Percentiles rank a stretch among this genome's conserved stretches.
These are phyloP conservation scores for Varroa destructor DNA, from an alignment of 1,140 invertebrate genomes.

Conservation along the genomic window DNA sequence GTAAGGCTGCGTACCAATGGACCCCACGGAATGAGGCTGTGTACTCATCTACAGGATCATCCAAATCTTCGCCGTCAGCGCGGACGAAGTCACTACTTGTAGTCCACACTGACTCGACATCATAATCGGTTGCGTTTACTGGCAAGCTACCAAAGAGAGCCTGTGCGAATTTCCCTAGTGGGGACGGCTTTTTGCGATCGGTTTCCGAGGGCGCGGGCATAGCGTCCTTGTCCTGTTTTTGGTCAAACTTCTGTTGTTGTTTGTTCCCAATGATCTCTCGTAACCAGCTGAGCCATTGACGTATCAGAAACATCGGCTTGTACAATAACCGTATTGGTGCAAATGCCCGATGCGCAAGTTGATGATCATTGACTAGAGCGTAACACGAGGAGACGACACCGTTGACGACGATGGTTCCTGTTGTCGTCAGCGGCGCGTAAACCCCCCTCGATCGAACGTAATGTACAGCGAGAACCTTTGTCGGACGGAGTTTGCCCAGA, in stretches of 20 bases:
- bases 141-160: slow-evolving; percentile 35
- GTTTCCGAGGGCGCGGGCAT: no score
- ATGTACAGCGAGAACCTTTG: slow-evolving; percentile 50
- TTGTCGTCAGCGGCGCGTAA: slow-evolving; percentile 71
- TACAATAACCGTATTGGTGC: slow-evolving; percentile 55
- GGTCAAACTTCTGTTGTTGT: slow-evolving; percentile 33
- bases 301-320: slow-evolving; percentile 37
- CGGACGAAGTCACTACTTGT: slow-evolving; percentile 17
- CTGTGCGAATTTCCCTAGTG: slow-evolving; percentile 28
- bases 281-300: slow-evolving; percentile 27
- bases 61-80: slow-evolving; percentile 1
- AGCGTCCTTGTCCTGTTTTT: no score
- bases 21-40: slow-evolving; percentile 46
- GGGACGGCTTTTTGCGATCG: neutral
- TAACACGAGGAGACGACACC: slow-evolving; percentile 85
- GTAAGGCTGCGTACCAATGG: slow-evolving; percentile 68
- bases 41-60: slow-evolving; percentile 26
- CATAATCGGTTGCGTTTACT: slow-evolving; percentile 33
- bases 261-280: slow-evolving; percentile 32
- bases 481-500: slow-evolving; percentile 39
- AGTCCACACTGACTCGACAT: neutral
- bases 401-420: slow-evolving; percentile 77
- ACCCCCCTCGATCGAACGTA: slow-evolving; percentile 54
- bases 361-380: slow-evolving; percentile 69
- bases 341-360: slow-evolving; percentile 67